Evolutionary conservation across 2,797 vertebrate genomes (phyloP), one percentile per base, ranked within the genome.

Genomic region (Rachycentron canadum): DNA sequence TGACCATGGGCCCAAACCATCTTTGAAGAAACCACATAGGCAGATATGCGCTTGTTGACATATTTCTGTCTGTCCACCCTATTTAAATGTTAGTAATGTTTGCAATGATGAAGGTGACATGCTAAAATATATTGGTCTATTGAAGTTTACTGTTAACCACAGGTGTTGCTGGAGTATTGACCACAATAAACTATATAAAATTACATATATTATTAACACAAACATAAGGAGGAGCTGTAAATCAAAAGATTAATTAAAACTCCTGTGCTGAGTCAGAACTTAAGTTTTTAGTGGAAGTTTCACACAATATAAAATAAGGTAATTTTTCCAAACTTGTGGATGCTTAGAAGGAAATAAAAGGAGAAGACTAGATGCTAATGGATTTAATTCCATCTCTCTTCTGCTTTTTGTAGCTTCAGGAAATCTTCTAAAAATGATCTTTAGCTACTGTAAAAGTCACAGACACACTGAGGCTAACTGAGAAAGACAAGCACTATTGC

Each of bases 361-460:
- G 12, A 5, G 4, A 7, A 47, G 40, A 41, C 5, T 36, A 7
- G 14, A 36, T 34, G 5, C n/a, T 43, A 14, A 21, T 7, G 28
- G 10, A 36, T 58, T 61, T 49, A 17, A 34, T 70, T 67, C 28
- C 13, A 60, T 56, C 34, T 57, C 7, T 73, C 7, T 21, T 63
- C 26, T 56, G 67, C 40, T 76, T 62, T 65, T 53, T 64, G 43
- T 45, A 62, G 69, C 72, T 79, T 41, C 41, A 45, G 47, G 56
- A 60, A 67, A 73, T 69, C 40, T 67, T 36, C n/a, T 38, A 60
- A 72, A 78, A 77, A 73, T 34, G 52, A 57, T 14, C 59, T 23
- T 74, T 43, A 67, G 34, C 45, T 61, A 12, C 66, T 30, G 28
- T 55, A 23, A 75, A 81, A 71, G 32, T 36, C 38, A 62, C 53